Evolutionary conservation across 2,888 invertebrate species (phyloP).

Genomic region (Chrysina gloriosa): DNA sequence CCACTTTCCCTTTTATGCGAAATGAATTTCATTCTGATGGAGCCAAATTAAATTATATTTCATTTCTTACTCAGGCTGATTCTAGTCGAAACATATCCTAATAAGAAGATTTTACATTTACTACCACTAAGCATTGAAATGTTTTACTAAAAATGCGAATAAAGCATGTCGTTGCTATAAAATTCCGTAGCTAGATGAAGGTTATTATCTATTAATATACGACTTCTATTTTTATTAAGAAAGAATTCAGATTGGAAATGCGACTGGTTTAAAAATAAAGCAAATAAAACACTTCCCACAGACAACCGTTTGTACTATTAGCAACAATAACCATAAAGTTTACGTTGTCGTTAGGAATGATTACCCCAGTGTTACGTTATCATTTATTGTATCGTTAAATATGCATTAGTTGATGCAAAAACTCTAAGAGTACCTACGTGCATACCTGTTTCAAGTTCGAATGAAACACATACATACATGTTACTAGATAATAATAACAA

Average conservation of each 20-base stretch:
- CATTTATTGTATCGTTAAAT: constrained; percentile 37
- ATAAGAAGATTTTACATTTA: too few relatives aligned
- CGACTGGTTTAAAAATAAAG: background rate
- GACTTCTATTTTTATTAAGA: constrained; percentile 3
- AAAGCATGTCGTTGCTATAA: background rate
- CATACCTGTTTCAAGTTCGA: background rate
- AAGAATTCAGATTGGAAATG: constrained; percentile 27
- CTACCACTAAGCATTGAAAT: too few relatives aligned
- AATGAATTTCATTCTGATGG: too few relatives aligned
- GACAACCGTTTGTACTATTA: constrained; percentile 22
- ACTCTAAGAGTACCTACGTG: background rate
- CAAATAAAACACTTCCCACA: constrained; percentile 27
- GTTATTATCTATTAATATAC: constrained; percentile 1
- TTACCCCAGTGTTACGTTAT: constrained; percentile 32
- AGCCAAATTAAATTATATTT: too few relatives aligned
- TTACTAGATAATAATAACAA: constrained; percentile 30
- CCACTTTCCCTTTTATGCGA: too few relatives aligned
- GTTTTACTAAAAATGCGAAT: background rate
- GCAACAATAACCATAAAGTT: constrained; percentile 35
- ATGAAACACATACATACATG: background rate
- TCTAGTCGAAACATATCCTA: too few relatives aligned
- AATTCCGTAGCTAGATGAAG: background rate
- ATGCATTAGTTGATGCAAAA: constrained; percentile 31
- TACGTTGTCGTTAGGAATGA: constrained; percentile 30
- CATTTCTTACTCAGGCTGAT: too few relatives aligned